Evolutionary conservation across 2,113 vertebrate genomes (phyloP), one percentile per base, ranked within the genome.

Genomic region (Colistium nudipinnis): DNA sequence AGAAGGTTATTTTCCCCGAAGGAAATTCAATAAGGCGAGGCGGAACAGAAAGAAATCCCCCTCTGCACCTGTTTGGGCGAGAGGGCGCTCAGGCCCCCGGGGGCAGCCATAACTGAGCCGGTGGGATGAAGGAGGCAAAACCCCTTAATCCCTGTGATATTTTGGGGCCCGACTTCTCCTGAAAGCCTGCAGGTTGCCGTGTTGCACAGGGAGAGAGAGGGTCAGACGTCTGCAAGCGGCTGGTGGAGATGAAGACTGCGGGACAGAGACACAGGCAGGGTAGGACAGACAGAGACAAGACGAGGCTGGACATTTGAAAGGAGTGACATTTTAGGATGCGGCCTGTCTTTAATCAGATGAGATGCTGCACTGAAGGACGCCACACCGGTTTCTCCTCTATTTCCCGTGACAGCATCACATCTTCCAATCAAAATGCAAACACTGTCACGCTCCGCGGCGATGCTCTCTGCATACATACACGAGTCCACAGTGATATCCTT

Each of bases 111-210:
- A 71, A 56, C 53, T 76, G 70, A 83, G 83, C 87, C 5, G n/a
- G 43, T 17, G 51, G 74, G 89, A 78, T 74, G 73, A 70, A 69
- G 78, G 77, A 82, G 74, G 70, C 57, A 61, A 86, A 89, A 84
- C 52, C 77, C 69, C 64, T 73, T 85, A 86, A 89, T 87, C 82
- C 70, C 56, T 65, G 64, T 86, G 87, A 84, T 81, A 88, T 90
- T 86, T 82, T 44, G 69, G 78, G n/a, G 76, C 83, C 75, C 77
- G 57, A 57, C 64, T 64, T 66, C 44, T 81, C 71, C 69, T 85
- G 69, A 88, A 84, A 87, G 80, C 65, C 27, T 33, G 39, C 53
- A 51, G 74, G 53, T 67, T 60, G 69, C 76, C 64, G 69, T 30
- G 78, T 61, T 55, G 68, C 47, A 8, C 7, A 24, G 27, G 25